These are phyloP conservation scores for Gymnothorax javanicus DNA, from an alignment of 2,797 vertebrate genomes.

Conservation along the genomic window DNA sequence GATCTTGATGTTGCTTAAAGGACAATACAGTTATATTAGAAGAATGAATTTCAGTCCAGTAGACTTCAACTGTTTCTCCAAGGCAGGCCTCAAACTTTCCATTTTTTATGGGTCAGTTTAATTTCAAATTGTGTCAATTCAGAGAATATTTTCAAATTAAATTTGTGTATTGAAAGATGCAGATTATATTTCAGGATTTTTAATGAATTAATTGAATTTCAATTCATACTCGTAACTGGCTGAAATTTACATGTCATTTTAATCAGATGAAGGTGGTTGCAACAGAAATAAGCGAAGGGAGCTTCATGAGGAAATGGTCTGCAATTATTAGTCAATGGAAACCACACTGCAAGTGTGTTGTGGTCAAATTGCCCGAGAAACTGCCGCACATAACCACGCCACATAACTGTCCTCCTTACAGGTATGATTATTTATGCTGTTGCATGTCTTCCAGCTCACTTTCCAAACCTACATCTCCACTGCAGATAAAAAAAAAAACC, in stretches of 20 bases:
- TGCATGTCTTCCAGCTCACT: neutral
- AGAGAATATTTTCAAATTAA: neutral
- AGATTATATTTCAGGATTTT: neutral
- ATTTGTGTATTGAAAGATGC: neutral
- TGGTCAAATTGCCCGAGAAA: constrained; percentile 3
- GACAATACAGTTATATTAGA: neutral
- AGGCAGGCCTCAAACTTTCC: neutral
- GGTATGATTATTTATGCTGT: neutral
- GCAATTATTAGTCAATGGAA: neutral
- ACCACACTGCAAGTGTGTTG: neutral
- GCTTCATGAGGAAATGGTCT: neutral
- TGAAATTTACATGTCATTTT: neutral
- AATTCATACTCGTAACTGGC: neutral
- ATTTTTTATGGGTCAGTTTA: neutral
- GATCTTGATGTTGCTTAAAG: neutral
- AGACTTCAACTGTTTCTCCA: neutral
- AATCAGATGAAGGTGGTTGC: neutral
- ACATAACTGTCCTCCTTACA: neutral
- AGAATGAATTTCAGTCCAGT: neutral
- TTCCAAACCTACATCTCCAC: neutral
- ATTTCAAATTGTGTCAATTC: neutral
- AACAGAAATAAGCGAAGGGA: neutral
- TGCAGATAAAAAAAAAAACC: neutral
- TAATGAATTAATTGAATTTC: neutral
- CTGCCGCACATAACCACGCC: neutral